Evolutionary conservation across 2,797 vertebrate species (phyloP).

Genomic region (Sebastiscus tertius): DNA sequence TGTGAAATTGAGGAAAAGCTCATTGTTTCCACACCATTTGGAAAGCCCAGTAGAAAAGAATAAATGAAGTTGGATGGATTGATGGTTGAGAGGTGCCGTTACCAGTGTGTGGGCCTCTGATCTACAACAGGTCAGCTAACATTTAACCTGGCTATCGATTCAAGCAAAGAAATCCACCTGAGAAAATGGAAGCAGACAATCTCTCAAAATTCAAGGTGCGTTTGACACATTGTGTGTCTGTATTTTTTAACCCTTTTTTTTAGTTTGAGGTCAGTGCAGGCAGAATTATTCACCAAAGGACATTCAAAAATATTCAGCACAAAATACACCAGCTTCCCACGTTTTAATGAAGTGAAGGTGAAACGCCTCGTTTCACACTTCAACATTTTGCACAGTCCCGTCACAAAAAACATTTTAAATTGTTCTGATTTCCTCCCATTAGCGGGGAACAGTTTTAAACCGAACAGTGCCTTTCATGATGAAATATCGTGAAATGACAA

Average conservation of each 20-base stretch:
- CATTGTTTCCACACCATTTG: slow-evolving; percentile 62
- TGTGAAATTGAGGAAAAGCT: slow-evolving; percentile 34
- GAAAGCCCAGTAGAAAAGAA: slow-evolving; percentile 42
- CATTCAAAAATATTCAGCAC: slow-evolving; percentile 17
- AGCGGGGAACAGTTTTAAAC: slow-evolving; percentile 20
- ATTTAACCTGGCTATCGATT: background rate
- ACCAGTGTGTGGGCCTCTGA: background rate
- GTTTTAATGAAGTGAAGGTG: slow-evolving; percentile 25
- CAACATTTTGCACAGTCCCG: slow-evolving; percentile 19
- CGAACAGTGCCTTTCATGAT: slow-evolving; percentile 54
- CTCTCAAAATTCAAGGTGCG: background rate
- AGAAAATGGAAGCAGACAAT: background rate
- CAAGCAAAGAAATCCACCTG: background rate
- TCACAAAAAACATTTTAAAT: slow-evolving; percentile 26
- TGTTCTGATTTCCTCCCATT: slow-evolving; percentile 27
- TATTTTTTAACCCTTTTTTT: background rate
- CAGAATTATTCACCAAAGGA: slow-evolving; percentile 30
- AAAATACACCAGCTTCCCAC: background rate
- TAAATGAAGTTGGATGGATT: slow-evolving; percentile 45
- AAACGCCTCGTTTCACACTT: slow-evolving; percentile 20
- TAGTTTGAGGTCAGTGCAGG: slow-evolving; percentile 22
- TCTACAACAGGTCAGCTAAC: background rate
- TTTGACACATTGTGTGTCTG: background rate
- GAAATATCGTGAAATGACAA: slow-evolving; percentile 65
- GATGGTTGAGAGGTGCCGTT: slow-evolving; percentile 5